Conservation (phyloP, 2,113 vertebrate species). For the Edolisoma coerulescens region DNA sequence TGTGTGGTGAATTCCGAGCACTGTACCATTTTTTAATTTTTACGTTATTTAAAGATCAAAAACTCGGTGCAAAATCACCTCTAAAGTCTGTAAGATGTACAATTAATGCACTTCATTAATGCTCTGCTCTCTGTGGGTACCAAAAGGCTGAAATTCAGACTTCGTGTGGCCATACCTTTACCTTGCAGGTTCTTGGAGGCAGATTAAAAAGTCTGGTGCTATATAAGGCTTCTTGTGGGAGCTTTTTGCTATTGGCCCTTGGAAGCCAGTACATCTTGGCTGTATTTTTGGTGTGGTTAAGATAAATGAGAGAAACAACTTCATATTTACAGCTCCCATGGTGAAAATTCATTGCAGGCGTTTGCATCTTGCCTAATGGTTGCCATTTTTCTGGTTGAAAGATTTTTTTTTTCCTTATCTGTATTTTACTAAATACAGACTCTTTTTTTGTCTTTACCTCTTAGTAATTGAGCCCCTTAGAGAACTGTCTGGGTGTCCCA, state of each 20-base stretch:
- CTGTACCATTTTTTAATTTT: background rate
- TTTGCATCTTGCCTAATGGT: background rate
- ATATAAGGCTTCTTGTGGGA: background rate
- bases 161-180: background rate
- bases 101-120: background rate
- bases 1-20: background rate
- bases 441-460: background rate
- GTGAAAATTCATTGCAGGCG: background rate
- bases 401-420: background rate
- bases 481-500: background rate
- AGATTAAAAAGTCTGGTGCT: background rate
- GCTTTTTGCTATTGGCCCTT: background rate
- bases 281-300: background rate
- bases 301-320: background rate
- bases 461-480: background rate
- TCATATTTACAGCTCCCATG: background rate
- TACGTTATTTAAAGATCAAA: background rate
- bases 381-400: background rate
- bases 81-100: background rate
- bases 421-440: background rate
- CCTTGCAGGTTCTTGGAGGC: background rate
- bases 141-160: background rate
- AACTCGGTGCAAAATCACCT: background rate
- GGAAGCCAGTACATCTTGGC: background rate
- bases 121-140: background rate